Evolutionary conservation across 2,113 vertebrate species (phyloP).

Genomic region (Damaliscus lunatus): DNA sequence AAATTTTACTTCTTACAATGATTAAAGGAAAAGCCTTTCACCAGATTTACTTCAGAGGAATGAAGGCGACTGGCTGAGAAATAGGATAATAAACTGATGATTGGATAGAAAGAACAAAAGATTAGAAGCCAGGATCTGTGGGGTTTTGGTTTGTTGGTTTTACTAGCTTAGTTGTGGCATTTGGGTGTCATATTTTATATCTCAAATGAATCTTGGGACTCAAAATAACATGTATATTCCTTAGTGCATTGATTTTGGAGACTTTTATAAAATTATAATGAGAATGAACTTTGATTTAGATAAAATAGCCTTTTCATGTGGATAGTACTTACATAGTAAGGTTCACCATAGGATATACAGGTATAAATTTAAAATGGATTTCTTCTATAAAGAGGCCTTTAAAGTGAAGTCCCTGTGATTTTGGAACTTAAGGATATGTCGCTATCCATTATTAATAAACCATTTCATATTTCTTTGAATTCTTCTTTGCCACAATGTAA

Average conservation of each 20-base stretch:
- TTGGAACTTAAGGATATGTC: not conserved
- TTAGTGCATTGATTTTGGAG: not conserved
- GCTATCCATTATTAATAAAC: not conserved
- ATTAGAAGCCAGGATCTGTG: not conserved
- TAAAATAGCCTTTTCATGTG: not conserved
- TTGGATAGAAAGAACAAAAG: not conserved
- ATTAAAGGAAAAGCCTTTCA: not conserved
- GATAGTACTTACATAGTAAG: not conserved
- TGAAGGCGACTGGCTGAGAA: not conserved
- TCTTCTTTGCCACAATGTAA: not conserved
- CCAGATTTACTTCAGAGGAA: not conserved
- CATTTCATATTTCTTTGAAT: not conserved
- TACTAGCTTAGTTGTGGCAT: not conserved
- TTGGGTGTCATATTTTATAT: not conserved
- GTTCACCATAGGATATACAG: not conserved
- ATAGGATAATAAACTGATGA: not conserved
- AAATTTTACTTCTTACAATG: not conserved
- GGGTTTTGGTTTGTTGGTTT: not conserved
- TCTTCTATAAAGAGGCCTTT: not conserved
- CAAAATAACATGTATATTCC: not conserved
- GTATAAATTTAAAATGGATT: not conserved
- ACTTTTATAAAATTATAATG: not conserved
- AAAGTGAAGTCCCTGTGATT: not conserved
- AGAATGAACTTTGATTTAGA: not conserved
- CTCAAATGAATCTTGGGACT: not conserved